Evolutionary conservation across 1,140 invertebrate genomes (phyloP), one percentile per base, ranked within the genome.

Genomic region (Drosophila busckii): DNA sequence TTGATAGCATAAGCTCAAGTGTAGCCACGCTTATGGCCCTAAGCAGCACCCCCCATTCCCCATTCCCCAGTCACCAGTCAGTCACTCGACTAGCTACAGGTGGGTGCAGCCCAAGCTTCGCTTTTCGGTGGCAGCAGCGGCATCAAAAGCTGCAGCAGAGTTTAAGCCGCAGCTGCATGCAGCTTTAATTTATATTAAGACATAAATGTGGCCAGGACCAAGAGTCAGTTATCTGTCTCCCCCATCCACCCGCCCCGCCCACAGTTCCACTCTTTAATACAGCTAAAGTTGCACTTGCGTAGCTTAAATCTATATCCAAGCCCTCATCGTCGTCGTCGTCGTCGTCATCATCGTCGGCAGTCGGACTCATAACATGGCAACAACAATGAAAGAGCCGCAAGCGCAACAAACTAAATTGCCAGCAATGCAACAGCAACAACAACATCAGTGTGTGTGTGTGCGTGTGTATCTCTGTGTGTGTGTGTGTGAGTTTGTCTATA

Each of bases 151-250:
- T 31, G 32, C 15, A 26, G 13, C 10, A n/a, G n/a, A n/a, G n/a
- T n/a, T n/a, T n/a, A n/a, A n/a, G n/a, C n/a, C n/a, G n/a, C n/a
- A n/a, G n/a, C n/a, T n/a, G n/a, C n/a, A n/a, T n/a, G n/a, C n/a
- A n/a, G n/a, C n/a, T n/a, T 38, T 16, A 48, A 49, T 45, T 54
- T 64, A 48, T 70, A 70, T 70, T 70, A 62, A 70, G 66, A 70
- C 62, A 70, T 70, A 70, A 65, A 65, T 61, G 60, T 44, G 60
- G 38, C 28, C 9, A 25, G n/a, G n/a, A n/a, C n/a, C n/a, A n/a
- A n/a, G n/a, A n/a, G n/a, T n/a, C n/a, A n/a, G n/a, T n/a, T n/a
- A n/a, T n/a, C n/a, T n/a, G n/a, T n/a, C n/a, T n/a, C n/a, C n/a
- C n/a, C n/a, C n/a, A n/a, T n/a, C n/a, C n/a, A n/a, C n/a, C n/a